Evolutionary conservation across 1,140 invertebrate genomes (phyloP).

Genomic region (Vanessa atalanta): DNA sequence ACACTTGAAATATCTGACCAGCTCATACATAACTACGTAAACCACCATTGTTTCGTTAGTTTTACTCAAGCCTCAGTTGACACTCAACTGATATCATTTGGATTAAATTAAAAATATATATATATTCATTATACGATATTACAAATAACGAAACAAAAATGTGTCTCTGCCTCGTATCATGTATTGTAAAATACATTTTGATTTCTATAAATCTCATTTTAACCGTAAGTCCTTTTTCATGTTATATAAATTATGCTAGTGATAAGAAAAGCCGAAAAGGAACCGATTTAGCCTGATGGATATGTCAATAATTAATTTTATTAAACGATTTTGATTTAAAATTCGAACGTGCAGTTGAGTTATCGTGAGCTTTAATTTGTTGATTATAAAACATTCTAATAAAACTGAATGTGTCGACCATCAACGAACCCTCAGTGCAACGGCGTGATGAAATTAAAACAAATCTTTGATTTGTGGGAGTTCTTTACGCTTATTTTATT

Average conservation of each 20-base stretch:
- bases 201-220: constrained; percentile 25
- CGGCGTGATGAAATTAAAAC: too few species aligned
- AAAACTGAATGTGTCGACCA: too few species aligned
- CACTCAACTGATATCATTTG: not conserved
- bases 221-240: constrained; percentile 18
- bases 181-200: constrained; percentile 28
- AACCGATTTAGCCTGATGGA: too few species aligned
- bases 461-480: too few species aligned
- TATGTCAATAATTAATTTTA: too few species aligned
- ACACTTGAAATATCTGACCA: not conserved
- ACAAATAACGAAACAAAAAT: constrained; percentile 14
- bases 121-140: not conserved
- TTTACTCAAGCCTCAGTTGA: not conserved
- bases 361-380: too few species aligned
- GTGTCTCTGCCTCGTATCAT: constrained; percentile 7
- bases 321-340: too few species aligned
- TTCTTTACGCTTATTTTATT: too few species aligned
- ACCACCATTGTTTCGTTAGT: not conserved
- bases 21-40: not conserved
- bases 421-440: too few species aligned
- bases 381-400: too few species aligned
- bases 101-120: not conserved
- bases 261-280: not conserved
- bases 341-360: too few species aligned
- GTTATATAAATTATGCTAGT: not conserved